Conservation (phyloP, 2,797 vertebrate species). For the Ctenopoma kingsleyae region DNA sequence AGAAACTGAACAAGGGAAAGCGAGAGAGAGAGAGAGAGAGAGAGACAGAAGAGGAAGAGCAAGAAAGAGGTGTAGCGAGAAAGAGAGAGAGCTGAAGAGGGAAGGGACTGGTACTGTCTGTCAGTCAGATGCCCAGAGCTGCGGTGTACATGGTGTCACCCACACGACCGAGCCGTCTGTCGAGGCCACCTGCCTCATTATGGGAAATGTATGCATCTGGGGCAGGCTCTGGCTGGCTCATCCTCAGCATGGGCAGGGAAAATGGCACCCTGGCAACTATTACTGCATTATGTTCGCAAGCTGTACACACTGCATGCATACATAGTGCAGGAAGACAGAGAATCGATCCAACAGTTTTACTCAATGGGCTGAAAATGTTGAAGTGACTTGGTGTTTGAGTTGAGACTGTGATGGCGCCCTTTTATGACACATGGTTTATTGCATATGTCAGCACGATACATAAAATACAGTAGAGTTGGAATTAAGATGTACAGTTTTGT, state of each 20-base stretch:
- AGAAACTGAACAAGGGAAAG: slow-evolving; percentile 47
- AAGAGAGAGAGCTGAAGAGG: slow-evolving; percentile 52
- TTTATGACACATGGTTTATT: slow-evolving; percentile 26
- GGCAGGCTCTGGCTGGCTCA: slow-evolving; percentile 80
- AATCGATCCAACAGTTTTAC: slow-evolving; percentile 59
- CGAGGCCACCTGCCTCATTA: slow-evolving; percentile 85
- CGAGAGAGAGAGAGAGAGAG: slow-evolving; percentile 16
- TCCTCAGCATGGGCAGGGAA: slow-evolving; percentile 77
- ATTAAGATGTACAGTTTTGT: background rate
- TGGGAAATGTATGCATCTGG: slow-evolving; percentile 86
- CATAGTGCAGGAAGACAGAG: slow-evolving; percentile 36
- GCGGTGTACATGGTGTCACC: slow-evolving; percentile 79
- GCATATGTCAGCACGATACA: slow-evolving; percentile 13
- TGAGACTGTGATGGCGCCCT: slow-evolving; percentile 42
- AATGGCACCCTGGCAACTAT: slow-evolving; percentile 80
- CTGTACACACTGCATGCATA: slow-evolving; percentile 70
- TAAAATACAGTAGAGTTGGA: slow-evolving; percentile 8
- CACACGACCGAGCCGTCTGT: slow-evolving; percentile 82
- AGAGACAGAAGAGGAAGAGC: slow-evolving; percentile 28
- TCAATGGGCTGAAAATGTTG: slow-evolving; percentile 49
- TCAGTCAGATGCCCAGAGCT: slow-evolving; percentile 85
- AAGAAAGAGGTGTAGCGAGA: slow-evolving; percentile 49
- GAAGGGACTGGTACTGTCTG: slow-evolving; percentile 80
- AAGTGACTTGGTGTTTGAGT: slow-evolving; percentile 45
- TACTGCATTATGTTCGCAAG: slow-evolving; percentile 80